Base-by-base conservation (phyloP, 1,140 invertebrate species). In the Drosophila pseudoobscura region DNA sequence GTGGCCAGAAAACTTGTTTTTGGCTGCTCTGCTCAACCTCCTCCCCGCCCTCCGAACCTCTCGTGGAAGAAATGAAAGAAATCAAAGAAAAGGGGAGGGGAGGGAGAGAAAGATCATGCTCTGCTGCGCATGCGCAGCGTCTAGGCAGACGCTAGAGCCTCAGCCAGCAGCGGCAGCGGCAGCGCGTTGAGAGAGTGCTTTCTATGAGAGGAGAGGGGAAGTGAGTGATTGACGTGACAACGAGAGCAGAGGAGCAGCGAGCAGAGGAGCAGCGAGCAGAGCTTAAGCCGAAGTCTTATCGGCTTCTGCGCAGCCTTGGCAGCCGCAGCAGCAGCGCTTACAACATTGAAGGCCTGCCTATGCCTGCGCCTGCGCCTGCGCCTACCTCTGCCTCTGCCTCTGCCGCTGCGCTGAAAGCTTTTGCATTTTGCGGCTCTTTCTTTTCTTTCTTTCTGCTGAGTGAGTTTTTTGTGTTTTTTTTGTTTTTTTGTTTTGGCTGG, bases 81-180 rank as follows among this genome's bases (percentile, higher is more conserved):
- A 39, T 13, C 56, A 75, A 61, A 35, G 71, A 57, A 56, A 60
- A 43, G 60, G 44, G 44, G 50, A 50, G 17, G 17, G 26, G 20
- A 39, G 35, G 8, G 31, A 46, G 52, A 43, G 62, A 65, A 63
- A 75, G 62, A 70, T 69, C 75, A 87, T 68, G 83, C 83, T 83
- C 68, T 73, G 83, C 66, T 88, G 83, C 83, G 83, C 58, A 59
- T 82, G 83, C 78, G 75, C 83, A 78, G 53, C 75, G 74, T 57
- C 58, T 44, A 71, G 56, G 44, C 59, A 39, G 9, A 13, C 35
- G 35, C 9, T 29, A 29, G 29, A 29, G 29, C 29, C 8, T 29
- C 29, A 29, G 29, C 6, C 29, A 31, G 29, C 29, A 31, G 7
- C 29, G 8, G 31, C 31, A 31, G 29, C 29, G 6, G 29, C 20